Evolutionary conservation across 2,797 vertebrate genomes (phyloP), one percentile per base, ranked within the genome.

Genomic region (Trichosurus vulpecula): DNA sequence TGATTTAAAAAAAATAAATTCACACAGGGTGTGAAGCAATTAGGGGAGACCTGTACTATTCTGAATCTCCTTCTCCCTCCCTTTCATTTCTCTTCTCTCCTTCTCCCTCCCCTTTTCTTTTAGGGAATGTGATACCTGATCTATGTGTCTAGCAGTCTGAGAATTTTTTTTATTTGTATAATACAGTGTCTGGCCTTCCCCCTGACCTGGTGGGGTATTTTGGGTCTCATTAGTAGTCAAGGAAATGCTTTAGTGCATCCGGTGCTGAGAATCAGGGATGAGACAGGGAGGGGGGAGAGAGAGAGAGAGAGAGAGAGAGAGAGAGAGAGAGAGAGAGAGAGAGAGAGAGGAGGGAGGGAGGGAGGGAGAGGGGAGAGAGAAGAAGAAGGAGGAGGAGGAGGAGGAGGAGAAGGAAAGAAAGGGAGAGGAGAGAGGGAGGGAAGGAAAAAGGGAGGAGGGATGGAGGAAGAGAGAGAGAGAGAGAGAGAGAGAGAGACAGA

Each of bases 161-260:
- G 93, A 54, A 22, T 31, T 94, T 95, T 57, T 95, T 93, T 92
- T 97, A 94, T 95, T 52, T 97, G 93, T 96, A 94, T 96, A 96
- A 94, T 94, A 93, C 95, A 58, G n/a, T 94, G 97, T 97, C 96
- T 97, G 96, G 97, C 94, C 94, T 97, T 96, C 54, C 94, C 94
- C 96, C 97, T 97, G 97, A 97, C 97, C 98, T 94, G 96, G 95
- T 57, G 97, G 96, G 96, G 74, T 96, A 95, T 97, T 95, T 97
- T 95, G n/a, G 90, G 96, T 93, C 97, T 98, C 97, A 97, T 97
- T 97, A 97, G 97, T 55, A 98, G 97, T 96, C 97, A 94, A 95
- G 92, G 92, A 96, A 97, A 96, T 96, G 95, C 96, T 94, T 97
- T 74, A 12, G 53, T 93, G 96, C 95, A 95, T 96, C 97, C 92